Base-by-base conservation (phyloP, 2,797 vertebrate species). In the Iguana delicatissima region DNA sequence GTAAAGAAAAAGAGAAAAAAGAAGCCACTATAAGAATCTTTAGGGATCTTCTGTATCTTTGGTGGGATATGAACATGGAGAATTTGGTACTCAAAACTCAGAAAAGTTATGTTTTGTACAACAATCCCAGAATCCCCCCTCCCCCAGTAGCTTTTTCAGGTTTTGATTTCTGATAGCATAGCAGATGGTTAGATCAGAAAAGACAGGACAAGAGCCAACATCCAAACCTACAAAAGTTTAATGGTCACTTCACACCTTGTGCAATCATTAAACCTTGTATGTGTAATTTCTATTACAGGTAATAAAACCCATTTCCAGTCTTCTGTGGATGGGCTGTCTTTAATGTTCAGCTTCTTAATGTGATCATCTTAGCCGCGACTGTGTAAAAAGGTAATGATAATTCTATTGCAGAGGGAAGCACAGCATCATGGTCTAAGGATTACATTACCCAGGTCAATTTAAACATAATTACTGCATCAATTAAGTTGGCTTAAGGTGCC, bases 321-420 rank as follows among this genome's bases (percentile, higher is more conserved):
- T 2, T 0, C 42, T 93, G 86, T 80, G 92, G 92, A 93, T 74
- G 80, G 74, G 72, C 26, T 93, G 22, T 90, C 77, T 92, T 93
- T 95, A 95, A 94, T 89, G 93, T 85, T 91, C 92, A 94, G 87
- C 84, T 94, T 93, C 81, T 80, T 81, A 86, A 92, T 91, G 32
- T 72, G 88, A 93, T 92, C 89, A 90, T 73, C 91, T 79, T 90
- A 89, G 90, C 88, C 91, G 67, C 69, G 76, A 24, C 59, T 46
- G 87, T 92, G 84, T 85, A 90, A 94, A 96, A 94, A 82, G 3
- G 8, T 8, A 91, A 86, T 13, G n/a, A 38, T 74, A 89, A 95
- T 91, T 92, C 91, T 84, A 82, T n/a, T 26, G 24, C 82, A 91
- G 52, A 83, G 2, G 24, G 55, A 90, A 91, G 67, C 86, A 82